Evolutionary conservation across 2,113 vertebrate genomes (phyloP), one percentile per base, ranked within the genome.

Genomic region (Channa argus): DNA sequence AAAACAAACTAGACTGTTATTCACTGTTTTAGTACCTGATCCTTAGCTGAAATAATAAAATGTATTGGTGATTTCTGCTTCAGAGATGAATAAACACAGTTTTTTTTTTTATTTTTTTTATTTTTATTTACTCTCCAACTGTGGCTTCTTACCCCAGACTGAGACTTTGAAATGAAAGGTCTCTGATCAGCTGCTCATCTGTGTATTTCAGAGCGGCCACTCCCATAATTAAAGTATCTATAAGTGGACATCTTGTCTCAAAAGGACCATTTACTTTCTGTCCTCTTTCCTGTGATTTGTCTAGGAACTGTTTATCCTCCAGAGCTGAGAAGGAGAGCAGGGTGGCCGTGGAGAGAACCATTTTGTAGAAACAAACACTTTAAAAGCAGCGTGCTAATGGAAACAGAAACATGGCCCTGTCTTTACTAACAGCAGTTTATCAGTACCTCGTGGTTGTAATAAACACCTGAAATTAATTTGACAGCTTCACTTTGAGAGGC

Each of bases 201-300:
- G 50, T 79, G 47, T 60, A n/a, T 67, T 79, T 76, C 71, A 68
- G 39, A 79, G 64, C 63, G n/a, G 73, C 67, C 13, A 34, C 56
- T 77, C 12, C 59, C 43, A 24, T 77, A 79, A 83, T 74, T 75
- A 54, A 83, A 75, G 74, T 68, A 53, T 33, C 71, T 85, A 54
- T 52, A 53, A 79, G 80, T 77, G 81, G 83, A 80, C 78, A 75
- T 84, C 79, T 80, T 77, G 72, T 80, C 71, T 83, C 73, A 33
- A 69, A 66, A 77, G 76, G 55, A 73, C 67, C 24, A 59, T 24
- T 63, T 65, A 63, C 59, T 63, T 75, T 55, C 70, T 65, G 59
- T 33, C 51, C 60, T 73, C 43, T 45, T 33, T 67, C 62, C 67
- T 2, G 9, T 47, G 60, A 56, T 77, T 73, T 85, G 84, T 54